phyloP scores from a whole-genome alignment of 2,797 vertebrate species.

The Selene dorsalis region DNA sequence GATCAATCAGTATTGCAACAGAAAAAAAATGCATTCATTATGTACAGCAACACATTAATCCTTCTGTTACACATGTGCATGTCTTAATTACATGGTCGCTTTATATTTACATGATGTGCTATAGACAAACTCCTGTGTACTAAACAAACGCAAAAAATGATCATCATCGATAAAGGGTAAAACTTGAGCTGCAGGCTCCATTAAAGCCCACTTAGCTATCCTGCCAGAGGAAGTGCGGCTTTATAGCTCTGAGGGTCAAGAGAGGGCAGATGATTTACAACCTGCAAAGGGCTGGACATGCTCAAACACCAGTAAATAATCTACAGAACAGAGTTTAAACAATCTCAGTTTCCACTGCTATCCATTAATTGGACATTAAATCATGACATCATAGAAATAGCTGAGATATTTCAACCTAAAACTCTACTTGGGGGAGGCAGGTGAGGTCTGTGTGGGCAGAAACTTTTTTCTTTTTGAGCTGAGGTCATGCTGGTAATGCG shows the following conservation, averaged over 20 bases:
- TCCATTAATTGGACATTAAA: constrained; percentile 79
- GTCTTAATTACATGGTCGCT: neutral
- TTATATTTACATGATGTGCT: constrained; percentile 11
- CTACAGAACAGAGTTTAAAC: constrained; percentile 63
- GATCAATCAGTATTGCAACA: neutral
- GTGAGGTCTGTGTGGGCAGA: constrained; percentile 51
- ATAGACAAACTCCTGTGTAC: neutral
- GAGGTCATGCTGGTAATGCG: constrained; percentile 64
- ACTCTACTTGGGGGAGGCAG: constrained; percentile 48
- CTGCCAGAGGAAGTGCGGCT: constrained; percentile 50
- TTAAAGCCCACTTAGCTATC: constrained; percentile 58
- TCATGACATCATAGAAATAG: constrained; percentile 82
- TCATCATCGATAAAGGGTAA: constrained; percentile 29
- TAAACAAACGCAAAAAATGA: constrained; percentile 35
- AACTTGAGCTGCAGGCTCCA: constrained; percentile 47
- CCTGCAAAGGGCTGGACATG: constrained; percentile 55
- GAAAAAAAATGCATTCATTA: constrained; percentile 3
- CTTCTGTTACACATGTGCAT: neutral
- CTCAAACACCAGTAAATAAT: constrained; percentile 76
- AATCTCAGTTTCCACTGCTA: constrained; percentile 59
- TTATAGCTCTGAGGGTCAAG: constrained; percentile 67
- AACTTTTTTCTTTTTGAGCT: constrained; percentile 55
- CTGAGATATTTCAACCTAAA: constrained; percentile 68
- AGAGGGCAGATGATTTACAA: constrained; percentile 73
- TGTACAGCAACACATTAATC: neutral